Base-by-base conservation (phyloP, 2,113 vertebrate species). In the Phycodurus eques region DNA sequence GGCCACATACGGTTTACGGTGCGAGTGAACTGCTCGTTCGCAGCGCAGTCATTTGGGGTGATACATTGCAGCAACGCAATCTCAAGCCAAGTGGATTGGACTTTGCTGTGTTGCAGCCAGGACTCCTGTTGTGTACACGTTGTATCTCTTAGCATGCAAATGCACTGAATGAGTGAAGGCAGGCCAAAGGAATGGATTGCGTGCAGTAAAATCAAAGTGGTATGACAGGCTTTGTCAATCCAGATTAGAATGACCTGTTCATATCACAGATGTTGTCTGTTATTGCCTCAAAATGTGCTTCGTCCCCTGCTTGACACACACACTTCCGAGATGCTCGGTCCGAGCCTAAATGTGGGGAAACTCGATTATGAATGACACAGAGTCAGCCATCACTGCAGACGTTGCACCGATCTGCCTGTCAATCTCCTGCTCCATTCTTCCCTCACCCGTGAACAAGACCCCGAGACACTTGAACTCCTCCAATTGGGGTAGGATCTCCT, bases 71-170 rank as follows among this genome's bases (percentile, higher is more conserved):
- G 77, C 51, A 65, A 54, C 72, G 39, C 62, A 39, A 1, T 73
- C 59, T 68, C 2, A 53, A 33, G 14, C 49, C 59, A 51, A 53
- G 66, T 73, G 61, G 65, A 77, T 67, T 65, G 67, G 33, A 20
- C 19, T 46, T 42, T 64, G 60, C 19, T 70, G 19, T 43, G 47
- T 57, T 74, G 17, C 59, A 46, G 78, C 78, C 68, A 61, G 59
- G 72, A 74, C 54, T 35, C 71, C 57, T 77, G 60, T 74, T 71
- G 74, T 72, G 74, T 69, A 22, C 47, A 68, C 74, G 56, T 67
- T 74, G 67, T 76, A 85, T 85, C 84, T 80, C 85, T 86, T 54
- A 43, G 73, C 68, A 64, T 76, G 17, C n/a, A 65, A 78, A 77
- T 47, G 67, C 43, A 17, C 15, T 33, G 72, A 20, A 62, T 44